Conservation (phyloP, 2,888 invertebrate species). For the Drosophila neotestacea region DNA sequence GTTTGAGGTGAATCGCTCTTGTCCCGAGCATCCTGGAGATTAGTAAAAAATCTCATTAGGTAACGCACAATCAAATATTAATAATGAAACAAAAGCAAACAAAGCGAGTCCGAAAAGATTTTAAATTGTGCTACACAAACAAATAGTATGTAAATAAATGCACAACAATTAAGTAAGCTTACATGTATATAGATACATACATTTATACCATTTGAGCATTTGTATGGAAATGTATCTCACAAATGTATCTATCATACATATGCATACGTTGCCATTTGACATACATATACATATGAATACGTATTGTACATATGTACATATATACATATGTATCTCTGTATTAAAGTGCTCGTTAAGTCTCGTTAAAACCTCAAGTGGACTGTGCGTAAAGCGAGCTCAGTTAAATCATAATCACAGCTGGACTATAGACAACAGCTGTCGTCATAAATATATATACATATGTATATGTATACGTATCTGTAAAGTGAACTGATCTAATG, state of each 20-base stretch:
- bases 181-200: conserved; percentile 5
- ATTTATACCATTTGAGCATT: conserved; percentile 1
- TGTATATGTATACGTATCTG: background rate
- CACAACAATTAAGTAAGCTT: background rate
- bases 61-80: conserved; percentile 19
- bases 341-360: conserved; percentile 44
- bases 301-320: conserved; percentile 1
- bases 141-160: background rate
- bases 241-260: conserved; percentile 1
- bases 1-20: conserved; percentile 99
- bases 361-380: conserved; percentile 41
- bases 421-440: conserved; percentile 3
- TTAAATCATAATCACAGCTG: conserved; percentile 8
- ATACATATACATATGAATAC: conserved; percentile 17
- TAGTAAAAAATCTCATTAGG: conserved; percentile 53
- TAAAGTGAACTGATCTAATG: conserved; percentile 1
- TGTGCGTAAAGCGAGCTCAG: conserved; percentile 27
- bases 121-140: too few relatives aligned
- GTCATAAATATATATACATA: background rate
- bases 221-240: background rate
- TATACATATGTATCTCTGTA: conserved; percentile 1
- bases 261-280: conserved; percentile 30
- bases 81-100: too few relatives aligned
- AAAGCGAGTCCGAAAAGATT: background rate
- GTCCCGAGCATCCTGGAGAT: conserved; percentile 98